Percentiles rank a stretch among this genome's conserved stretches.
phyloP scores from a whole-genome alignment of 1,140 invertebrate genomes.

The Spodoptera frugiperda region DNA sequence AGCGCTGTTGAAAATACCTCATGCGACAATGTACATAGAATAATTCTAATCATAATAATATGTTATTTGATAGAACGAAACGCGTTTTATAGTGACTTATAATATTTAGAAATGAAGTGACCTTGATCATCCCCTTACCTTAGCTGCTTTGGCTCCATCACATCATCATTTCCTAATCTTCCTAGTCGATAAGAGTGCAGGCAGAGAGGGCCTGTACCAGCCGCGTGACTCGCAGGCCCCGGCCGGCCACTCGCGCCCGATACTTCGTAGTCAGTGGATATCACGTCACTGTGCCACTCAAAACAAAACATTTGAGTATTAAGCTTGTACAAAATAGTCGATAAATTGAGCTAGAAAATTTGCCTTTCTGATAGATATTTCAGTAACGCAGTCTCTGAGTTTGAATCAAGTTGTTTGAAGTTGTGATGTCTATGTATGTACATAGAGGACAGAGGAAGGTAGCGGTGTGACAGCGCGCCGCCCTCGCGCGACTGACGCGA shows the following conservation, averaged over 20 bases:
- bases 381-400: conserved; percentile 58
- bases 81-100: conserved; percentile 71
- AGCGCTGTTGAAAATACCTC: conserved; percentile 77
- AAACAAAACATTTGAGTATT: conserved; percentile 54
- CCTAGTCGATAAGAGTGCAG: conserved; percentile 47
- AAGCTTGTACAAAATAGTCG: conserved; percentile 72
- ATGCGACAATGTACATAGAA: conserved; percentile 66
- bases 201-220: neutral
- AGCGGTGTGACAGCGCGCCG: conserved; percentile 19
- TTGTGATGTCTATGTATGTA: conserved; percentile 50
- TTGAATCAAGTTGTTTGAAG: conserved; percentile 49
- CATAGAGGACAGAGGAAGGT: conserved; percentile 39
- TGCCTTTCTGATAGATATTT: conserved; percentile 64
- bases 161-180: conserved; percentile 62
- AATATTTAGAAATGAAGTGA: conserved; percentile 83
- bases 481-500: neutral
- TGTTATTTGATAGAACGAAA: conserved; percentile 61
- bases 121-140: conserved; percentile 81
- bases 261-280: conserved; percentile 56
- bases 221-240: neutral
- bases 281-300: conserved; percentile 55
- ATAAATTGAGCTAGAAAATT: conserved; percentile 65
- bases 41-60: conserved; percentile 61
- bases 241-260: conserved; percentile 41
- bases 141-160: conserved; percentile 79